phyloP scores from a whole-genome alignment of 2,113 vertebrate species.

The Microcebus murinus region DNA sequence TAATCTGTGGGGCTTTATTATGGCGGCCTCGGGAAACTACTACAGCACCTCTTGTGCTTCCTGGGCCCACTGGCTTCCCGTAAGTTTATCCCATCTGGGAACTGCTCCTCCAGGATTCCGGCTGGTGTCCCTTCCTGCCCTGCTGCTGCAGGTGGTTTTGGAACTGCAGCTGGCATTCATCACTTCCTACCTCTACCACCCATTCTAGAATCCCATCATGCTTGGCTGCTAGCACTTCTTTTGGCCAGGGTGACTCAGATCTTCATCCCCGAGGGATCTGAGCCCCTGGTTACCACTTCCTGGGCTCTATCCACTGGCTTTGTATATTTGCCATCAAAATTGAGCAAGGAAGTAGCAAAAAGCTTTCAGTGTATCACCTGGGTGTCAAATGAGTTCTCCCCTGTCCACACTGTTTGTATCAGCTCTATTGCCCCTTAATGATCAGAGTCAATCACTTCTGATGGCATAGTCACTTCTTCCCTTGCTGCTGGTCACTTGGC shows the following conservation, averaged over 20 bases:
- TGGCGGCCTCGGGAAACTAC: background rate
- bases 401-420: background rate
- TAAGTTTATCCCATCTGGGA: background rate
- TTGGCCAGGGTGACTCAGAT: background rate
- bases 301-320: background rate
- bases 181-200: fast-evolving
- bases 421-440: background rate
- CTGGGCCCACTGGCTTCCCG: background rate
- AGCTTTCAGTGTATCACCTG: background rate
- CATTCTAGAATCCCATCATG: background rate
- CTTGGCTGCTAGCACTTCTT: too few relatives aligned
- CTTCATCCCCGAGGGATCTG: background rate
- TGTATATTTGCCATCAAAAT: background rate
- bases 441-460: too few relatives aligned
- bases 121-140: background rate
- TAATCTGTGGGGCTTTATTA: background rate
- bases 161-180: background rate
- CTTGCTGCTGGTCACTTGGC: background rate
- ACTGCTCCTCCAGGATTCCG: background rate
- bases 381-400: background rate
- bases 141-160: background rate
- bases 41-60: background rate
- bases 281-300: background rate
- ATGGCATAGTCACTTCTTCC: background rate
- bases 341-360: background rate